Evolutionary conservation across 2,888 invertebrate species (phyloP).

Genomic region (Helleia helle): DNA sequence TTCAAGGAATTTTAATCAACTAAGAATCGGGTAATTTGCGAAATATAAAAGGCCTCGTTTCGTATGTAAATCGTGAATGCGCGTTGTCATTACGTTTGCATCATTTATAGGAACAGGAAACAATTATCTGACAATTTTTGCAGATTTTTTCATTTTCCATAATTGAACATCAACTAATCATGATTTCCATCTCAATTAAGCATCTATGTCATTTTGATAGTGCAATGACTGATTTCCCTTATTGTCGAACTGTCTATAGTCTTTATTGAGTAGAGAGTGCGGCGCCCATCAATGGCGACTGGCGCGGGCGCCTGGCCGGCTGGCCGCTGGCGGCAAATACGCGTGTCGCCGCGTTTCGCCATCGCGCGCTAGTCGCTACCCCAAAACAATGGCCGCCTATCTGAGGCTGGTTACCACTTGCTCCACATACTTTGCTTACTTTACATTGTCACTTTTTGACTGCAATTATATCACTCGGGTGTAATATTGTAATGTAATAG

Average conservation of each 20-base stretch:
- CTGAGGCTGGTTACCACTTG: constrained; percentile 37
- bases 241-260: constrained; percentile 32
- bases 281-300: constrained; percentile 63
- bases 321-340: constrained; percentile 56
- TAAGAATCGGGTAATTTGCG: constrained; percentile 2
- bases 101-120: constrained; percentile 52
- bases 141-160: constrained; percentile 49
- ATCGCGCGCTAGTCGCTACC: too few species aligned
- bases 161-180: constrained; percentile 57
- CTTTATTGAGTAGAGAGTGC: constrained; percentile 25
- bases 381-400: constrained; percentile 44
- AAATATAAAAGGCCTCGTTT: constrained; percentile 33
- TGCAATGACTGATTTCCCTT: constrained; percentile 48
- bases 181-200: constrained; percentile 61
- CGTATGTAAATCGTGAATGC: constrained; percentile 27
- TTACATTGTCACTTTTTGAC: constrained; percentile 43
- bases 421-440: constrained; percentile 45
- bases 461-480: constrained; percentile 45
- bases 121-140: constrained; percentile 52
- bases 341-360: constrained; percentile 65
- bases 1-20: constrained; percentile 1
- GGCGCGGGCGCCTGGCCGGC: too few species aligned
- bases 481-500: constrained; percentile 21
- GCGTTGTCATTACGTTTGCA: constrained; percentile 30
- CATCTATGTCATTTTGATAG: constrained; percentile 53